phyloP scores from a whole-genome alignment of 2,888 invertebrate genomes.

The Drosophila rellima region DNA sequence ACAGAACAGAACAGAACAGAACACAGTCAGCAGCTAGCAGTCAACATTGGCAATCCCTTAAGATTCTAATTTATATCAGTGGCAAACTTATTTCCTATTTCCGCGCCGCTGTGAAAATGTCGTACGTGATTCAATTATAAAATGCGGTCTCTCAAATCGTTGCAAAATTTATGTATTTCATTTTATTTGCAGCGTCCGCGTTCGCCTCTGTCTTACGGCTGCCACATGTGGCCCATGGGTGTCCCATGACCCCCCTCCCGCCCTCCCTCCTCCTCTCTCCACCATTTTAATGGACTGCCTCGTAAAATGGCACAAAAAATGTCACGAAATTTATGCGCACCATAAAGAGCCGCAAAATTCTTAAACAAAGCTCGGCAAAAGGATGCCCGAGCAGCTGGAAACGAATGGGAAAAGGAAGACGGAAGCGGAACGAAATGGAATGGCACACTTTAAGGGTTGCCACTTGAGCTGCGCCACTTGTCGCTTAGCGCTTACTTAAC shows the following conservation, averaged over 20 bases:
- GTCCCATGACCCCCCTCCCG: slow-evolving; percentile 1
- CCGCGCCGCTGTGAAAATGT: slow-evolving; percentile 78
- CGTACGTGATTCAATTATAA: slow-evolving; percentile 86
- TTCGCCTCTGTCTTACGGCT: slow-evolving; percentile 44
- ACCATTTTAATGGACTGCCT: slow-evolving; percentile 76
- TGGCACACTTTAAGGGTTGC: slow-evolving; percentile 25
- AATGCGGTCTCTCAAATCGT: slow-evolving; percentile 85
- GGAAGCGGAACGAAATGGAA: background rate
- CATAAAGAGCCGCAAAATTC: slow-evolving; percentile 60
- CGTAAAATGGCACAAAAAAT: slow-evolving; percentile 75
- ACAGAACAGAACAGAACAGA: background rate
- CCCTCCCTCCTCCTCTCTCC: background rate
- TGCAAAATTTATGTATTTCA: slow-evolving; percentile 84
- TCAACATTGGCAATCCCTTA: slow-evolving; percentile 71
- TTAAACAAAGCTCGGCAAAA: slow-evolving; percentile 64
- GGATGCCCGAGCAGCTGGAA: slow-evolving; percentile 22
- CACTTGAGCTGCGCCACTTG: slow-evolving; percentile 44
- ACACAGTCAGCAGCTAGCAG: slow-evolving; percentile 13
- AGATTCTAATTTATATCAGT: slow-evolving; percentile 82
- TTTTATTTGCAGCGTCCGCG: slow-evolving; percentile 75
- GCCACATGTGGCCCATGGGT: slow-evolving; percentile 71
- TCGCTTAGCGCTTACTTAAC: slow-evolving; percentile 45
- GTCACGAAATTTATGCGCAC: slow-evolving; percentile 74
- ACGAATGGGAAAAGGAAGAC: slow-evolving; percentile 10
- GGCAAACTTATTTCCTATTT: slow-evolving; percentile 79